Evolutionary conservation across 2,113 vertebrate species (phyloP).

Genomic region (Chloroceryle aenea): DNA sequence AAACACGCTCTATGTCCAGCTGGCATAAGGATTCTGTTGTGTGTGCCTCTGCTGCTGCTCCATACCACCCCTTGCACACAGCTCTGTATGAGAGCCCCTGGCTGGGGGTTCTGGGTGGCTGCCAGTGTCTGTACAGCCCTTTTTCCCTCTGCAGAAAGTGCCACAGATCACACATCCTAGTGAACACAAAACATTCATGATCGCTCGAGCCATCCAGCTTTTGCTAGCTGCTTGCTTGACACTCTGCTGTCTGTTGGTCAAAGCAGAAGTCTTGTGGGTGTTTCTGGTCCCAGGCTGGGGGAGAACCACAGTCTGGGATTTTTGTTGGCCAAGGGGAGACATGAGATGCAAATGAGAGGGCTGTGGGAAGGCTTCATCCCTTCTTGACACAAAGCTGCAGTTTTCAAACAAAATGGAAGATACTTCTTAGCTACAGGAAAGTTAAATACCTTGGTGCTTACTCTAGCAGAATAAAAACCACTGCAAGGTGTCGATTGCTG

Average conservation of each 20-base stretch:
- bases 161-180: rapidly evolving
- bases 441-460: neutral
- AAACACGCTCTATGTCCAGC: neutral
- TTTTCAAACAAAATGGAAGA: neutral
- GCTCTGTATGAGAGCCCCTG: neutral
- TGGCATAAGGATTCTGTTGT: neutral
- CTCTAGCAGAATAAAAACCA: neutral
- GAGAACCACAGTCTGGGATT: rapidly evolving
- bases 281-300: neutral
- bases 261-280: neutral
- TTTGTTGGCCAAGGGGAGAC: neutral
- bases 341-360: neutral
- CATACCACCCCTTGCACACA: neutral
- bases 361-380: neutral
- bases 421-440: neutral
- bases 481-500: neutral
- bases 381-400: neutral
- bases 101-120: neutral
- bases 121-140: neutral
- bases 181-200: neutral
- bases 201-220: neutral
- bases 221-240: neutral
- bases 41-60: neutral
- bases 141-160: neutral
- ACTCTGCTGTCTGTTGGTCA: rapidly evolving